Percentiles rank a stretch among this genome's conserved stretches.
phyloP scores from a whole-genome alignment of 1,140 invertebrate species.

The Amphibalanus amphitrite region DNA sequence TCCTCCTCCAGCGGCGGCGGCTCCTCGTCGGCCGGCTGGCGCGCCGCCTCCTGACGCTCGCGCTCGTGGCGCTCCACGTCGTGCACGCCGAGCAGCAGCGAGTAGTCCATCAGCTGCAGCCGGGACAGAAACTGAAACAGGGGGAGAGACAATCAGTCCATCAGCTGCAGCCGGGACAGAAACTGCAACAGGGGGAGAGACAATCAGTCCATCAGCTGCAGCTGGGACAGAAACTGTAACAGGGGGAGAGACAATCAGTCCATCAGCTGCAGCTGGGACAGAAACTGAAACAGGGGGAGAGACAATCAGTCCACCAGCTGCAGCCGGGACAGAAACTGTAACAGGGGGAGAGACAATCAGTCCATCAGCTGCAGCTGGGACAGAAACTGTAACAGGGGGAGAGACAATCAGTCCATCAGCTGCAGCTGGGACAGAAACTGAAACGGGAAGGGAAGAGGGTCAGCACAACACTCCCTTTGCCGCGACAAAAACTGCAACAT shows the following conservation, averaged over 20 bases:
- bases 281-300: no score
- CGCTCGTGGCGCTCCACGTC: conserved; percentile 67
- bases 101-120: conserved; percentile 97
- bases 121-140: conserved; percentile 62
- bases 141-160: conserved; percentile 98
- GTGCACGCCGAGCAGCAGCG: conserved; percentile 80
- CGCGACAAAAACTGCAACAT: no score
- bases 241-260: no score
- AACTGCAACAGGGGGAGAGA: conserved; percentile 34
- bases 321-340: no score
- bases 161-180: conserved; percentile 80
- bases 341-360: no score
- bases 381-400: no score
- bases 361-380: no score
- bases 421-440: background rate
- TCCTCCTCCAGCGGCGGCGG: conserved; percentile 29
- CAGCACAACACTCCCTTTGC: no score
- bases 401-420: conserved; percentile 32
- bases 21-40: conserved; percentile 14
- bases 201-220: conserved; percentile 32
- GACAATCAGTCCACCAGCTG: no score
- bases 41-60: conserved; percentile 27
- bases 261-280: no score
- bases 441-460: background rate
- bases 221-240: background rate